Evolutionary conservation across 1,140 invertebrate genomes (phyloP).

Genomic region (Nilaparvata lugens): DNA sequence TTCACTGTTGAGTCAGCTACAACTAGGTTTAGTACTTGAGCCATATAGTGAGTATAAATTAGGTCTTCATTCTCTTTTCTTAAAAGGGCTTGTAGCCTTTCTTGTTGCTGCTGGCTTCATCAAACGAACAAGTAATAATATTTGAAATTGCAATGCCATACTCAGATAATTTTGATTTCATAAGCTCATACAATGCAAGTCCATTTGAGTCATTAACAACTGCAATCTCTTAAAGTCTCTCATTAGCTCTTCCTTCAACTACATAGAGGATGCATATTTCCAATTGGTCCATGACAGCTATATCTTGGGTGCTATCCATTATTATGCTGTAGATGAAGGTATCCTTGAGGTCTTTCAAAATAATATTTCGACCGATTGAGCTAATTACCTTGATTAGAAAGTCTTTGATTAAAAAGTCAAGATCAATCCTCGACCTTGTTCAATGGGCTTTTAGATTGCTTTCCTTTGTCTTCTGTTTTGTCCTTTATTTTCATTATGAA

Average conservation of each 20-base stretch:
- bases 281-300: constrained; percentile 19
- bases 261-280: constrained; percentile 18
- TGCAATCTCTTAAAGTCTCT: constrained; percentile 11
- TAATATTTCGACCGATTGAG: constrained; percentile 7
- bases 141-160: constrained; percentile 1
- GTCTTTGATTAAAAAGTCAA: constrained; percentile 16
- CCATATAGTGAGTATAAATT: constrained; percentile 22
- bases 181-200: constrained; percentile 10
- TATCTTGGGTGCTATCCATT: constrained; percentile 18
- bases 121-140: no score
- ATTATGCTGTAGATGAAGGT: constrained; percentile 17
- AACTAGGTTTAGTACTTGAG: constrained; percentile 20
- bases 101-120: no score
- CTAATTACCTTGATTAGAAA: constrained; percentile 15
- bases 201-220: constrained; percentile 15
- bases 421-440: constrained; percentile 9
- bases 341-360: constrained; percentile 17
- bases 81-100: background rate
- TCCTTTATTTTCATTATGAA: background rate
- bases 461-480: background rate
- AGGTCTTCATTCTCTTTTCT: constrained; percentile 11
- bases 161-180: constrained; percentile 3
- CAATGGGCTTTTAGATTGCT: constrained; percentile 6
- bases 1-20: constrained; percentile 20
- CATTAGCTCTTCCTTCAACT: constrained; percentile 11